Conservation (phyloP, 1,140 invertebrate genomes). For the Ceratina calcarata region DNA sequence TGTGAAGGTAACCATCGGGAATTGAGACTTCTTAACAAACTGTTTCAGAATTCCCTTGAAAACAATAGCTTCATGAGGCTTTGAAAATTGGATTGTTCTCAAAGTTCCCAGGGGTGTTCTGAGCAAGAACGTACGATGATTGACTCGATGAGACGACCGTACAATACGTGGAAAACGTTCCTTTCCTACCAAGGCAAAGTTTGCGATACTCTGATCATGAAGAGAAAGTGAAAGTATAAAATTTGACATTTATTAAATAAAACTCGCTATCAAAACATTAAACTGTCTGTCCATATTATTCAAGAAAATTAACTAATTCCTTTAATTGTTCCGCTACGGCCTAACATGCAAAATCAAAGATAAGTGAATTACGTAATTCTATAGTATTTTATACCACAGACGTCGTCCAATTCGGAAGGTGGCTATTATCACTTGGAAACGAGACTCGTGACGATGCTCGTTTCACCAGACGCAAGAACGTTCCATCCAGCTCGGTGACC, state of each 20-base stretch:
- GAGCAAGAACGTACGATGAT: conserved; percentile 56
- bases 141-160: conserved; percentile 52
- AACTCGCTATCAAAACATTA: too few relatives aligned
- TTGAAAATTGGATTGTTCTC: conserved; percentile 64
- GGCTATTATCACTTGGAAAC: background rate
- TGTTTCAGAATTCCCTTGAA: conserved; percentile 42
- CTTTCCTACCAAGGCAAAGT: background rate
- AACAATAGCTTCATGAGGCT: conserved; percentile 53
- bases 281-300: too few relatives aligned
- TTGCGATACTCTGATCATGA: too few relatives aligned
- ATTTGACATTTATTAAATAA: background rate
- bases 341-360: background rate
- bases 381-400: too few relatives aligned
- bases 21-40: conserved; percentile 38
- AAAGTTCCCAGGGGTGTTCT: conserved; percentile 54
- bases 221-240: too few relatives aligned
- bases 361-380: background rate
- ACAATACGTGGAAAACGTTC: conserved; percentile 42
- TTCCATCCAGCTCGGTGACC: background rate
- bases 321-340: too few relatives aligned
- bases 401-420: background rate
- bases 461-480: conserved; percentile 18
- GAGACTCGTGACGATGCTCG: conserved; percentile 13
- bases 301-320: too few relatives aligned
- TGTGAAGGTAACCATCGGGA: conserved; percentile 7